Percentiles rank a stretch among this genome's conserved stretches.
phyloP scores from a whole-genome alignment of 2,797 vertebrate species.

The Geotrypetes seraphini region DNA sequence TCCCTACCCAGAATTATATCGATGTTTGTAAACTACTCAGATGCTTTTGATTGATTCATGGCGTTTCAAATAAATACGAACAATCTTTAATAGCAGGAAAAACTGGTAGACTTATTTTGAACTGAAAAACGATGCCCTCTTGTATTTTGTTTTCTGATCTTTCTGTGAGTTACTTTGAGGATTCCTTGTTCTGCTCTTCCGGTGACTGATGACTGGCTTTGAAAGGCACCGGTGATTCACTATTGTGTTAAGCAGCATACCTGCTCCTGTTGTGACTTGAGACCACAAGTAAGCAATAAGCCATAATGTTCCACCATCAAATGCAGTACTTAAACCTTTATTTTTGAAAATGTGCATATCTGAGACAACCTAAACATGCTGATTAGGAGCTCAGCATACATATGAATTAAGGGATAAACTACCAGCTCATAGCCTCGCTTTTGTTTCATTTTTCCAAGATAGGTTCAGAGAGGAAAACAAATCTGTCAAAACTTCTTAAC shows the following conservation, averaged over 20 bases:
- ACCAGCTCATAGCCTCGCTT: slow-evolving; percentile 12
- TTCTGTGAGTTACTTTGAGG: slow-evolving; percentile 10
- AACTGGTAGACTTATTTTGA: too few species aligned
- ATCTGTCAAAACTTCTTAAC: too few species aligned
- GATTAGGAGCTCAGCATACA: slow-evolving; percentile 4
- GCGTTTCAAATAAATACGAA: too few species aligned
- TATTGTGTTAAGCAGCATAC: slow-evolving; percentile 1
- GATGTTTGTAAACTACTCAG: too few species aligned
- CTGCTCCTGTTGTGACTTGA: slow-evolving; percentile 4
- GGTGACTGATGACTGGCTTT: slow-evolving; percentile 1
- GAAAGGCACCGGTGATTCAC: slow-evolving; percentile 4
- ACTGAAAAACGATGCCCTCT: too few species aligned
- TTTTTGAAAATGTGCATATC: slow-evolving; percentile 3
- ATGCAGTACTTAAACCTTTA: background rate
- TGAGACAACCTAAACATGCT: background rate
- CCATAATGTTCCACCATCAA: slow-evolving; percentile 2
- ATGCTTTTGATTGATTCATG: too few species aligned
- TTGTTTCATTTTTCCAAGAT: too few species aligned
- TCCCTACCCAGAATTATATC: too few species aligned
- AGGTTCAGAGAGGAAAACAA: too few species aligned
- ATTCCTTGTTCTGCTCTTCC: slow-evolving; percentile 8
- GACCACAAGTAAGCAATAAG: background rate
- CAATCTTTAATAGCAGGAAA: too few species aligned
- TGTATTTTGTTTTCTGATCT: background rate
- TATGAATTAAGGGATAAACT: slow-evolving; percentile 9